Evolutionary conservation across 92 coral and sea anemone species (phyloP).

Genomic region (Heteractis magnifica): DNA sequence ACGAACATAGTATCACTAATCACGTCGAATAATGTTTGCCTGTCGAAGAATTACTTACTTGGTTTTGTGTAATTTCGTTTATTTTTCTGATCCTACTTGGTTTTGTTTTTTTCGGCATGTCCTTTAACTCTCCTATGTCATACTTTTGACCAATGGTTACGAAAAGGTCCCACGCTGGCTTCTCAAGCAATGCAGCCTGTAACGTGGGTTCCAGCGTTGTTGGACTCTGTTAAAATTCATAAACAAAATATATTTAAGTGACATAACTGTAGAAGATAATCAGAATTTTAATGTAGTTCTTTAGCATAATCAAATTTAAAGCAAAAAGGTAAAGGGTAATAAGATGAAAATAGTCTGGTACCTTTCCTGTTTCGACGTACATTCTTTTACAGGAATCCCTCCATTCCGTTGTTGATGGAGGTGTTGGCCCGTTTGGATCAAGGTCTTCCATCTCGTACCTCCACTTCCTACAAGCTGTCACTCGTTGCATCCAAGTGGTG

Average conservation of each 20-base stretch:
- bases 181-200: slow-evolving; percentile 17
- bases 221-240: background rate
- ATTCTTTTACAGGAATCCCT: background rate
- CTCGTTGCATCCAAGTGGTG: slow-evolving; percentile 20
- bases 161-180: slow-evolving; percentile 21
- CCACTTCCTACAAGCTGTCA: slow-evolving; percentile 15
- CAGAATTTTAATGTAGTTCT: too few species aligned
- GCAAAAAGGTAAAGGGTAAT: too few species aligned
- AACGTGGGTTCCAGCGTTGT: slow-evolving; percentile 12
- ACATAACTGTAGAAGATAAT: background rate
- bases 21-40: background rate
- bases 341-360: background rate
- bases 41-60: background rate
- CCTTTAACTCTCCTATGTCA: background rate
- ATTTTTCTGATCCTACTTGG: background rate
- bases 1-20: too few species aligned
- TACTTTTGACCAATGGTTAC: background rate
- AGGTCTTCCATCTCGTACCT: background rate
- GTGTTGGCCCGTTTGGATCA: background rate
- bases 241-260: background rate
- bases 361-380: slow-evolving; percentile 14
- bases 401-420: slow-evolving; percentile 1
- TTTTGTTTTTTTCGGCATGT: background rate
- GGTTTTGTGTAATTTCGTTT: background rate
- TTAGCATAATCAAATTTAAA: too few species aligned